These are phyloP conservation scores for Anser cygnoides DNA, from an alignment of 2,113 vertebrate genomes.

Conservation along the genomic window DNA sequence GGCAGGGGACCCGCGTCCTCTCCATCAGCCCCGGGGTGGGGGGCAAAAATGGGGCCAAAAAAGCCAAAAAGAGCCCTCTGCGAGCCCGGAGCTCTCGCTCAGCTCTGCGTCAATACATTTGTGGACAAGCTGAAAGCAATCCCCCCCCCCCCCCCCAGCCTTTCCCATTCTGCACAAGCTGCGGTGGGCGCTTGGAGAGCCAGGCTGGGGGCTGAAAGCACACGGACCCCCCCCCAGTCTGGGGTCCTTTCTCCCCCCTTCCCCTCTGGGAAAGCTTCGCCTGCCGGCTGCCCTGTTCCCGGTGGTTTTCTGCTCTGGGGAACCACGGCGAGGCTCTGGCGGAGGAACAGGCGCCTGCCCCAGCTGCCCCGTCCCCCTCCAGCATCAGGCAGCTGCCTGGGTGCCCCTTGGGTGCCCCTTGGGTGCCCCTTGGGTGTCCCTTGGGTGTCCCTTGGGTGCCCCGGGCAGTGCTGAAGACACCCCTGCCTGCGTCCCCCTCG, in stretches of 20 bases:
- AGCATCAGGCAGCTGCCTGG: not conserved
- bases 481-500: not conserved
- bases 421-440: too few relatives aligned
- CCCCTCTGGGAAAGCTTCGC: not conserved
- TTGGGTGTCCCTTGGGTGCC: not conserved
- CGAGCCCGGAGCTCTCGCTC: not conserved
- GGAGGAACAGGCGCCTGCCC: not conserved
- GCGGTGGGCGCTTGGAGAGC: not conserved
- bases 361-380: not conserved
- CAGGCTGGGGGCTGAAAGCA: not conserved
- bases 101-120: slow-evolving; percentile 24
- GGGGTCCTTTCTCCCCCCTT: not conserved
- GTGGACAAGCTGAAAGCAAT: slow-evolving; percentile 38
- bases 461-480: not conserved
- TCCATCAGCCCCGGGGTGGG: not conserved
- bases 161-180: not conserved
- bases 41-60: not conserved
- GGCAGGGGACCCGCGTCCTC: not conserved
- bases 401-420: not conserved
- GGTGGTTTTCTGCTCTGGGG: slow-evolving; percentile 11
- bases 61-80: not conserved
- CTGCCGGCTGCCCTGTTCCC: not conserved
- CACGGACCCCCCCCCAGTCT: not conserved
- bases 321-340: not conserved
- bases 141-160: not conserved